Evolutionary conservation across 2,888 invertebrate species (phyloP), one percentile per base, ranked within the genome.

Genomic region (Blastobasis adustella): DNA sequence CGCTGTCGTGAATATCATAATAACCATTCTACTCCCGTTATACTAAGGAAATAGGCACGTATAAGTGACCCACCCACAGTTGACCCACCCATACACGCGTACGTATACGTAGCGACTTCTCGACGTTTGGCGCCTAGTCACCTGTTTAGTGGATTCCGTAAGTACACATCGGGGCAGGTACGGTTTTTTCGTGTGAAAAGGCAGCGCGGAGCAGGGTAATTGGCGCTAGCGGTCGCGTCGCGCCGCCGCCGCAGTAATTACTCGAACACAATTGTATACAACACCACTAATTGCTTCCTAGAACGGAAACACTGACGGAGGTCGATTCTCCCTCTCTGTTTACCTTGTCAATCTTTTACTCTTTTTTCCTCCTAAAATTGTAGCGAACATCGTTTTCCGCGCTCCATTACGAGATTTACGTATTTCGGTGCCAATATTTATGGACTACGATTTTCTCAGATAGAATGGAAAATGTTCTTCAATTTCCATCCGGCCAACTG

Each of bases 401-500:
- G 9, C 9, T n/a, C 42, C 42, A 42, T 42, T 42, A n/a, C 42
- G 42, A 47, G 51, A 51, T 51, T 51, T 51, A 51, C 51, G 47
- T 49, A 46, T 44, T 46, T 41, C 53, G 41, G 45, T 49, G 46
- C 49, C 46, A 52, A 52, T 52, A 52, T 52, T 52, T 52, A 52
- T 52, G 43, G 49, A 49, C 49, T 37, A 43, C 36, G 51, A 53
- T 51, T 51, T 49, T 46, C 51, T 47, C 5, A 38, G 43, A 23
- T 41, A 44, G 47, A 54, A 52, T 50, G 49, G 44, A 45, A 23
- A 54, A 52, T 49, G 49, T 47, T 53, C 49, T 46, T 44, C 53
- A 53, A 56, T 56, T 58, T 57, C 53, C 56, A 60, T 54, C 57
- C 54, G 45, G 52, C 49, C 47, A 46, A 58, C 52, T 56, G 52